These are phyloP conservation scores for Tonatia bakeri DNA, from an alignment of 2,113 vertebrate species.

Conservation along the genomic window DNA sequence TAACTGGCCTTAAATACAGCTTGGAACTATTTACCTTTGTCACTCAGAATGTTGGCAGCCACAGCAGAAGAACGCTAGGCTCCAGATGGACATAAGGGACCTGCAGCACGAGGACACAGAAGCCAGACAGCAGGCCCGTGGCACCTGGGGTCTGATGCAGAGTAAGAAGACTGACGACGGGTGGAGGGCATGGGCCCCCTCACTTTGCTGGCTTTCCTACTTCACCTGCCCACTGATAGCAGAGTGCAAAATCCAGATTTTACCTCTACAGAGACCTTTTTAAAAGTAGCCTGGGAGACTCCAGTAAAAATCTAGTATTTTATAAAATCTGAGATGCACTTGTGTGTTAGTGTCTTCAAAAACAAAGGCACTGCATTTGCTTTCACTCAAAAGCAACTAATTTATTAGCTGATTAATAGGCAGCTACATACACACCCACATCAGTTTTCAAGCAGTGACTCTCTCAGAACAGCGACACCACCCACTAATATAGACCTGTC, in stretches of 20 bases:
- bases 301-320: not conserved
- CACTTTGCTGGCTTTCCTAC: not conserved
- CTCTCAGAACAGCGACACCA: not conserved
- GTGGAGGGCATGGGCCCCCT: rapidly evolving
- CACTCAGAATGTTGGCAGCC: not conserved
- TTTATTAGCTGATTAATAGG: not conserved
- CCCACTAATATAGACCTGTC: not conserved
- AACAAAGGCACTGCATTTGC: not conserved
- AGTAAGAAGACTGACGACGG: too few relatives aligned
- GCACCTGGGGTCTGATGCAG: not conserved
- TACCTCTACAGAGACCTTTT: not conserved
- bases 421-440: not conserved
- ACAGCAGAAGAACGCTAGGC: not conserved
- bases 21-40: not conserved
- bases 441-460: not conserved
- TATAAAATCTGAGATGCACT: not conserved
- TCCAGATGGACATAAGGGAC: not conserved
- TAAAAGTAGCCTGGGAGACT: not conserved
- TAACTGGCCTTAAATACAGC: not conserved
- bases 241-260: not conserved
- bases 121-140: not conserved
- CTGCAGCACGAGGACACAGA: not conserved
- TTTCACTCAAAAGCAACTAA: not conserved
- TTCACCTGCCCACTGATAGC: rapidly evolving
- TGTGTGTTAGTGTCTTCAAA: not conserved